Percentiles rank a stretch among this genome's conserved stretches.
Evolutionary conservation across 2,113 vertebrate genomes (phyloP).

Genomic region (Danionella cerebrum): DNA sequence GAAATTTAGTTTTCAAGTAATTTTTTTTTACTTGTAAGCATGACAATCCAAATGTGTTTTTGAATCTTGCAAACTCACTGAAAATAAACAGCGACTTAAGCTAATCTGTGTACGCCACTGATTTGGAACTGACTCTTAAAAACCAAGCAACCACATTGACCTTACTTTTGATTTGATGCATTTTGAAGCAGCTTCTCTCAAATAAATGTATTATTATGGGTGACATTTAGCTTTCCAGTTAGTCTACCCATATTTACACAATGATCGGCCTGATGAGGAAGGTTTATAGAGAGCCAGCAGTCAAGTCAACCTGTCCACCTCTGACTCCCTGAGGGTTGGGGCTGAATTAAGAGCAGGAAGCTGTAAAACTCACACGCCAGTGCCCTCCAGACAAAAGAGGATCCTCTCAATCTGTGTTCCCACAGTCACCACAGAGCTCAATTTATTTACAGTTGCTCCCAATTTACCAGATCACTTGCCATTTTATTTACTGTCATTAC

Average conservation of each 20-base stretch:
- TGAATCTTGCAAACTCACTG: no score
- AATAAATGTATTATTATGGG: neutral
- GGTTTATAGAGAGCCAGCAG: neutral
- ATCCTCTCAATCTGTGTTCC: slow-evolving; percentile 11
- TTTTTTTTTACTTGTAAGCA: no score
- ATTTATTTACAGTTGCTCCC: slow-evolving; percentile 11
- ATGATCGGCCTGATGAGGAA: neutral
- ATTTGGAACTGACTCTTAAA: no score
- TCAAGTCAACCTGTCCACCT: slow-evolving; percentile 18
- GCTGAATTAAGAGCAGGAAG: slow-evolving; percentile 32
- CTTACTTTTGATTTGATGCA: neutral
- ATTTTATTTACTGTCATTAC: slow-evolving; percentile 3
- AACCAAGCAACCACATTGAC: neutral
- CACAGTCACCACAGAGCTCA: slow-evolving; percentile 2
- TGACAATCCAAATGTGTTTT: no score
- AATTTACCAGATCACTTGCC: slow-evolving; percentile 21
- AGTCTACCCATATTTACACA: neutral
- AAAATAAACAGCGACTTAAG: no score
- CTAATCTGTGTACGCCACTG: no score
- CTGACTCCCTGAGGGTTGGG: slow-evolving; percentile 8
- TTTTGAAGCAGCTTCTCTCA: neutral
- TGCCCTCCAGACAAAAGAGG: slow-evolving; percentile 32
- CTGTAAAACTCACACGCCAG: slow-evolving; percentile 40
- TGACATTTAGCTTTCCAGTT: neutral
- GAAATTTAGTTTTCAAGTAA: no score